Evolutionary conservation across 1,140 invertebrate genomes (phyloP).

Genomic region (Dendroctonus valens): DNA sequence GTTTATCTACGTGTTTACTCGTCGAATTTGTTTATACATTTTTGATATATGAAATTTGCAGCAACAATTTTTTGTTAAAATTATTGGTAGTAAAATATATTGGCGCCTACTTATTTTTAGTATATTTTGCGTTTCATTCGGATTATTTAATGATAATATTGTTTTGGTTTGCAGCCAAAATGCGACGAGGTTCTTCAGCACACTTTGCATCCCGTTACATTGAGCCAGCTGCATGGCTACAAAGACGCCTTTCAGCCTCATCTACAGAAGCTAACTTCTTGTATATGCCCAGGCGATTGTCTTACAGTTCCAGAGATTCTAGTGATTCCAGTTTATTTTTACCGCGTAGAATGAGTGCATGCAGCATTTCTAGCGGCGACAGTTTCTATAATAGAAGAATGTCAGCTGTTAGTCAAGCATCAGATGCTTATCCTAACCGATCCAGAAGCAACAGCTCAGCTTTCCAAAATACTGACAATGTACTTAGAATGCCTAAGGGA

Average conservation of each 20-base stretch:
- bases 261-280: conserved; percentile 59
- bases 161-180: conserved; percentile 38
- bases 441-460: conserved; percentile 58
- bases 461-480: conserved; percentile 60
- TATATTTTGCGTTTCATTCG: no score
- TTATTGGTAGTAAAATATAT: no score
- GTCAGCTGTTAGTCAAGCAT: conserved; percentile 55
- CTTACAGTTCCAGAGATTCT: conserved; percentile 58
- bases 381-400: conserved; percentile 52
- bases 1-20: no score
- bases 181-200: conserved; percentile 59
- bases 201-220: conserved; percentile 54
- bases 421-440: conserved; percentile 51
- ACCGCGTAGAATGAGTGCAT: conserved; percentile 57
- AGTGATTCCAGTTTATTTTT: conserved; percentile 57
- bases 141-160: not conserved
- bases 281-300: conserved; percentile 59
- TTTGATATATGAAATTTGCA: no score
- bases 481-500: conserved; percentile 76
- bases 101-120: no score
- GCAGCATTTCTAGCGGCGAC: conserved; percentile 52
- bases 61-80: no score
- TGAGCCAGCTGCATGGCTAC: conserved; percentile 63
- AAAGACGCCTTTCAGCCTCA: conserved; percentile 59
- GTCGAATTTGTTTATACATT: no score